Evolutionary conservation across 2,888 invertebrate species (phyloP).

Genomic region (Salticus scenicus): DNA sequence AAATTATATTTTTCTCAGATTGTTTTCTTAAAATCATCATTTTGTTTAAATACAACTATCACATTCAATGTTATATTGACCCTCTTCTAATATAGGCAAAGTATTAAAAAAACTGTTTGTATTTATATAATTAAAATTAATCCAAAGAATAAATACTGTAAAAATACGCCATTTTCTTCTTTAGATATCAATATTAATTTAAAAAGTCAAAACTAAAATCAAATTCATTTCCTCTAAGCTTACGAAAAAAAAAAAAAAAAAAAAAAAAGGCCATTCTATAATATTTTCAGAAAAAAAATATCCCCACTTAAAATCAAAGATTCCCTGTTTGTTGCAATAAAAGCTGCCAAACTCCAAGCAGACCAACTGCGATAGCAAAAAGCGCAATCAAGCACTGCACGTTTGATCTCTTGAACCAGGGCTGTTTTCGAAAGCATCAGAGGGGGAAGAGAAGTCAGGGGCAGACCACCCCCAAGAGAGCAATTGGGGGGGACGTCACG

Average conservation of each 20-base stretch:
- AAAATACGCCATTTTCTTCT: too few species aligned
- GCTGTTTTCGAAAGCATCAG: slow-evolving; percentile 24
- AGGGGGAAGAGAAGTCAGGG: slow-evolving; percentile 14
- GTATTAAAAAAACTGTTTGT: too few species aligned
- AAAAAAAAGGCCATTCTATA: background rate
- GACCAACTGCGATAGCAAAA: background rate
- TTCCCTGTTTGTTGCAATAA: slow-evolving; percentile 12
- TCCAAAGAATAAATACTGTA: too few species aligned
- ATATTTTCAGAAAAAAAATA: background rate
- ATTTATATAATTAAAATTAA: too few species aligned
- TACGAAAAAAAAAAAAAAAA: background rate
- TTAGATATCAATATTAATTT: too few species aligned
- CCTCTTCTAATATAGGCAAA: too few species aligned
- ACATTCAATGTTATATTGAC: too few species aligned
- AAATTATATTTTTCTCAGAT: too few species aligned
- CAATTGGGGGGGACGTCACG: slow-evolving; percentile 37
- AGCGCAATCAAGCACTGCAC: slow-evolving; percentile 49
- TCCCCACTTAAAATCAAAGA: slow-evolving; percentile 10
- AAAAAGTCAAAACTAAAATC: background rate
- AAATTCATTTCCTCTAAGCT: background rate
- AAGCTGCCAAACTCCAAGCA: background rate
- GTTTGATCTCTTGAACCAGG: slow-evolving; percentile 56
- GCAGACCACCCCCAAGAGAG: slow-evolving; percentile 21
- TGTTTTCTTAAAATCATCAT: too few species aligned
- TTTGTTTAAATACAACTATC: too few species aligned